These are phyloP conservation scores for Belonocnema kinseyi DNA, from an alignment of 1,140 invertebrate genomes.

Conservation along the genomic window DNA sequence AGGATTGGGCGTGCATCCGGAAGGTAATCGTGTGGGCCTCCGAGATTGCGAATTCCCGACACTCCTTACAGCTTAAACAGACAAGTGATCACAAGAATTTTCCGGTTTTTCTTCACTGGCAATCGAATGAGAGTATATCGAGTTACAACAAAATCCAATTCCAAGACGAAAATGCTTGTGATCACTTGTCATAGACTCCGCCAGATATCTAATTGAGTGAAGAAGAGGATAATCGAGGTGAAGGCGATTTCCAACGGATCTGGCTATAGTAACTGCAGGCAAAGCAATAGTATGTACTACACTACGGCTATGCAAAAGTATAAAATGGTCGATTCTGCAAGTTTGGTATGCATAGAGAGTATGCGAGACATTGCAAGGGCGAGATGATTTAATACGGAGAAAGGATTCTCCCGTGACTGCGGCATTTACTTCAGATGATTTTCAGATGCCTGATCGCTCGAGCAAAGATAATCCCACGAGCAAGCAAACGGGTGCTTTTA, in stretches of 20 bases:
- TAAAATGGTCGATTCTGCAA: background rate
- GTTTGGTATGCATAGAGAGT: background rate
- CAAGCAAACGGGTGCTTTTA: conserved; percentile 64
- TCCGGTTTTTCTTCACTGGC: too few species aligned
- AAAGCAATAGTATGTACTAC: background rate
- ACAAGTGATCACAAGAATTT: background rate
- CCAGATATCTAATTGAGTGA: conserved; percentile 22
- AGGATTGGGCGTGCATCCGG: conserved; percentile 25
- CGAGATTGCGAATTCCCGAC: conserved; percentile 12
- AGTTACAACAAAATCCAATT: too few species aligned
- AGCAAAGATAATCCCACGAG: conserved; percentile 64
- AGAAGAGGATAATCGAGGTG: background rate
- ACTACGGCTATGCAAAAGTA: background rate
- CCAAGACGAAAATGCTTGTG: too few species aligned
- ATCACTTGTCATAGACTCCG: too few species aligned
- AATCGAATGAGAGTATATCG: too few species aligned
- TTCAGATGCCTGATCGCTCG: conserved; percentile 63
- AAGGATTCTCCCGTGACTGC: conserved; percentile 30
- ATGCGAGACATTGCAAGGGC: conserved; percentile 3
- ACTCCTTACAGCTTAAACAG: conserved; percentile 10
- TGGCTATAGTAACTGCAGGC: background rate
- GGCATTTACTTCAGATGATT: conserved; percentile 40
- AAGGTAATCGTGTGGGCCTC: conserved; percentile 26
- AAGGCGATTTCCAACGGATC: conserved; percentile 16
- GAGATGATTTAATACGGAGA: conserved; percentile 29